Base-by-base conservation (phyloP, 2,113 vertebrate species). In the Clarias gariepinus region DNA sequence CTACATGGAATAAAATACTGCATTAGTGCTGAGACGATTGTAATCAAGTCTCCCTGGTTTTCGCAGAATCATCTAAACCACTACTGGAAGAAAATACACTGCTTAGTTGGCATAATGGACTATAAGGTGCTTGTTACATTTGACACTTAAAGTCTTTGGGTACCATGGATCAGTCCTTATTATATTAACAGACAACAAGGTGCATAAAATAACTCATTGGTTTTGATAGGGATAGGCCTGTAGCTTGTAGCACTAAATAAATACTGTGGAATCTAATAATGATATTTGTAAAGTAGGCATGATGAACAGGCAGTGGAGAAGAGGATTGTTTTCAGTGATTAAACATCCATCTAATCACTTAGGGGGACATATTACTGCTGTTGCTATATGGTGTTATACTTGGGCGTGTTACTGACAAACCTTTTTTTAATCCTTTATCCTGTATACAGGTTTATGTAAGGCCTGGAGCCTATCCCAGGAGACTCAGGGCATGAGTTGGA, bases 21-120 rank as follows among this genome's bases (percentile, higher is more conserved):
- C 55, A 80, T 84, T 28, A 55, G 47, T 60, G 25, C 58, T 74
- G 41, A 63, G 36, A 30, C 41, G 81, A 53, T 53, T 55, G 68
- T 36, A 15, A 77, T 52, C 5, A 84, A 30, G 63, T 30, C 47
- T 84, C 60, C 30, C 23, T 66, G n/a, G 58, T 73, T 81, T 83
- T 77, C n/a, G 69, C 58, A 28, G 55, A 68, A 86, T 76, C 81
- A 71, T 61, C 60, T 76, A 84, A 60, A 79, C 60, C 58, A 60
- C 83, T 85, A 86, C 85, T 83, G 71, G 6, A 76, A 58, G 8
- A 87, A 81, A 84, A 60, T 47, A 47, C 7, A 47, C 47, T 84
- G 12, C 41, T 81, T 11, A 71, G 78, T 52, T 82, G 33, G 68
- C 25, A 85, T 82, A 60, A 82, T 76, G 47, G 41, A 53, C 47